A percentile compares a stretch with the other conserved stretches of the same genome.
Evolutionary conservation across 2,113 vertebrate genomes (phyloP).

Genomic region (Scophthalmus maximus): DNA sequence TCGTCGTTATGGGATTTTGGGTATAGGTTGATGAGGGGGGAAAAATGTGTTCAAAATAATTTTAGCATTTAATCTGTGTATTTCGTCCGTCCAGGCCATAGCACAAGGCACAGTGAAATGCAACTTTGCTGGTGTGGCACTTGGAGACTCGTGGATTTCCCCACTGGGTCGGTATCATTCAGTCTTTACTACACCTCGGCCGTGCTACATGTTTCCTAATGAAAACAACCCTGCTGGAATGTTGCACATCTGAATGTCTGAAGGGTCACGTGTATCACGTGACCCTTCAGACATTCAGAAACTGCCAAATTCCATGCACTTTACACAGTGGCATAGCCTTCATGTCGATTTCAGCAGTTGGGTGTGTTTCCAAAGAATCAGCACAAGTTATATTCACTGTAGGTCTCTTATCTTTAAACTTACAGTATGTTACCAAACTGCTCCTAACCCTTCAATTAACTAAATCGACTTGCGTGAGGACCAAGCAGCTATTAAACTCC

Average conservation of each 20-base stretch:
- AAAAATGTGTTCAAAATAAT: neutral
- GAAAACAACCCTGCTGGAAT: neutral
- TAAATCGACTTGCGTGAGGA: too few species aligned
- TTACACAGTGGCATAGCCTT: neutral
- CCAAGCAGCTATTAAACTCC: too few species aligned
- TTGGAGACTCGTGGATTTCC: slow-evolving; percentile 98
- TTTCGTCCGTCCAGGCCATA: slow-evolving; percentile 81
- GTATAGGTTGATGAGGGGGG: too few species aligned
- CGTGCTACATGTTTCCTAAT: neutral
- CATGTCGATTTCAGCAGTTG: too few species aligned
- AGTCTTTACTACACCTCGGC: neutral
- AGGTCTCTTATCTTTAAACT: too few species aligned
- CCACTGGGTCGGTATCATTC: slow-evolving; percentile 87
- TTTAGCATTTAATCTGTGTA: neutral
- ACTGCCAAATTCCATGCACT: neutral
- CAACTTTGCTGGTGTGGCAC: slow-evolving; percentile 91
- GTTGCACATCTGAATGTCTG: neutral
- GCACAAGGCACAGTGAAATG: slow-evolving; percentile 86
- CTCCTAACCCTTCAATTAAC: too few species aligned
- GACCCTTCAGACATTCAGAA: neutral
- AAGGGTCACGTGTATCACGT: too few species aligned
- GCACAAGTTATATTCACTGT: too few species aligned
- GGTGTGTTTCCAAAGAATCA: too few species aligned
- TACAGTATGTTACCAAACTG: too few species aligned
- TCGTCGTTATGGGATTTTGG: too few species aligned